phyloP scores from a whole-genome alignment of 2,113 vertebrate species.

The Candoia aspera region DNA sequence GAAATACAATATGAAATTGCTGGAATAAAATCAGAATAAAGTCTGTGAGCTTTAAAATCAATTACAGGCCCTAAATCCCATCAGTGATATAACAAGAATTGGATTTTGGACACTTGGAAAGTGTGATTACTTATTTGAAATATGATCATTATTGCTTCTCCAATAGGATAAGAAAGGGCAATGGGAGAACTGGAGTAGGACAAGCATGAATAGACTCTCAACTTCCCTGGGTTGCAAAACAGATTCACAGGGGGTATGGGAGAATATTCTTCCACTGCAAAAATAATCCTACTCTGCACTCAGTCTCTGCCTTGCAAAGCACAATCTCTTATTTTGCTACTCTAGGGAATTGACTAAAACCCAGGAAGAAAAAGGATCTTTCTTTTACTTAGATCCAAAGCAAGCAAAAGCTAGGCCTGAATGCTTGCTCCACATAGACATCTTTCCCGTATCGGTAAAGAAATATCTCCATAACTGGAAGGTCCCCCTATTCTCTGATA shows the following conservation, averaged over 20 bases:
- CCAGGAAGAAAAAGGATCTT: neutral
- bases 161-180: neutral
- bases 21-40: neutral
- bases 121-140: neutral
- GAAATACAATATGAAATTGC: neutral
- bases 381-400: neutral
- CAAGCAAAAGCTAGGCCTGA: neutral
- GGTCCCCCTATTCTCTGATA: neutral
- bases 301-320: neutral
- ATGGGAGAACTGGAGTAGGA: neutral
- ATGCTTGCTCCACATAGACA: neutral
- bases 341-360: neutral
- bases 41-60: neutral
- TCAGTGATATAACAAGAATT: neutral
- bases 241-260: neutral
- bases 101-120: neutral
- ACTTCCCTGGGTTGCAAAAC: neutral
- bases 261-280: neutral
- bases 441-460: neutral
- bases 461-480: neutral
- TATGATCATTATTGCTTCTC: neutral
- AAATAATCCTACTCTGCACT: neutral
- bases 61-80: neutral
- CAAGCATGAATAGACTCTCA: neutral
- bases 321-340: neutral